Evolutionary conservation across 2,888 invertebrate species (phyloP).

Genomic region (Torymus tubicola): DNA sequence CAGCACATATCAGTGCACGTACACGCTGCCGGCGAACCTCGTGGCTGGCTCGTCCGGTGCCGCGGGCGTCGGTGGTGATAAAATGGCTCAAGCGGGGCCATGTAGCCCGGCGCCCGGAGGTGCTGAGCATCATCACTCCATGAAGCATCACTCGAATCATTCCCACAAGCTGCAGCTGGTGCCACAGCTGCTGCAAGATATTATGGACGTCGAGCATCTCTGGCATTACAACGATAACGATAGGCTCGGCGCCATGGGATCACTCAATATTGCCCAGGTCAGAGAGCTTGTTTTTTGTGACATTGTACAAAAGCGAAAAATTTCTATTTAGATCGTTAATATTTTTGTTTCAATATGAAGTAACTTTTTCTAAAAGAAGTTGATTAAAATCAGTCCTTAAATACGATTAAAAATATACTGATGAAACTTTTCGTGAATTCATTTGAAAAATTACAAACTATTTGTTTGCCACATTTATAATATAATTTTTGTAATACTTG

Average conservation of each 20-base stretch:
- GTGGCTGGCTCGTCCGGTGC: constrained; percentile 78
- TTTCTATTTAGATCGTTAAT: too few species aligned
- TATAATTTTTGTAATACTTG: too few species aligned
- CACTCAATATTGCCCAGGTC: constrained; percentile 55
- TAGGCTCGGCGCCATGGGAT: constrained; percentile 78
- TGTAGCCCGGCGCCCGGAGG: constrained; percentile 73
- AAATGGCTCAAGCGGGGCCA: constrained; percentile 69
- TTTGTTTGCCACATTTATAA: too few species aligned
- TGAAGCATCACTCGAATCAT: constrained; percentile 73
- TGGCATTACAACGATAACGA: constrained; percentile 96
- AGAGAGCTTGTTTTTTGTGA: too few species aligned
- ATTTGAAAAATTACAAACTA: too few species aligned
- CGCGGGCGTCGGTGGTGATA: constrained; percentile 76
- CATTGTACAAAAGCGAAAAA: too few species aligned
- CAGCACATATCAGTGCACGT: constrained; percentile 96
- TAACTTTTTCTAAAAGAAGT: too few species aligned
- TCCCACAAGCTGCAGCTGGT: constrained; percentile 74
- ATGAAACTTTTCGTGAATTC: too few species aligned
- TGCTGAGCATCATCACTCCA: constrained; percentile 72
- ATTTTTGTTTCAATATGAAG: too few species aligned
- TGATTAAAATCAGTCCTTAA: too few species aligned
- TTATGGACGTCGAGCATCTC: constrained; percentile 96
- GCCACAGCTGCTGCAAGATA: constrained; percentile 83
- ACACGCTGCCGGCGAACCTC: constrained; percentile 85
- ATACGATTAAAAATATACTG: too few species aligned